phyloP scores from a whole-genome alignment of 2,797 vertebrate genomes.

The Alfaro cultratus region DNA sequence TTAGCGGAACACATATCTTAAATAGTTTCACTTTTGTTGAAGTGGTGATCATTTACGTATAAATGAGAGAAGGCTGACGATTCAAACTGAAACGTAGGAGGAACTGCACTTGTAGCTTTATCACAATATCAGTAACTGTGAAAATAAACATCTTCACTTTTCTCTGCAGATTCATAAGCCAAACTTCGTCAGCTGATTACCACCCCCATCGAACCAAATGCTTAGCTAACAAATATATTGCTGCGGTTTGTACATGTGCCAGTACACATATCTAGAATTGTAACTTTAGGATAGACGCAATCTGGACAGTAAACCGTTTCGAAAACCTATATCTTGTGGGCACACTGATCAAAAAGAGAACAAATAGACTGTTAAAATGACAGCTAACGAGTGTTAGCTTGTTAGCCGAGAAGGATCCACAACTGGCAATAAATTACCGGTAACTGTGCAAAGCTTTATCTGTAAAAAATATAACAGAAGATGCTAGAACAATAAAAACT shows the following conservation, averaged over 20 bases:
- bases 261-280: not conserved
- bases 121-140: not conserved
- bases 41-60: not conserved
- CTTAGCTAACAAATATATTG: not conserved
- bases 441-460: not conserved
- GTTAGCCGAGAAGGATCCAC: slow-evolving; percentile 7
- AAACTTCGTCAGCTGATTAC: not conserved
- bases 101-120: not conserved
- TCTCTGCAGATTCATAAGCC: not conserved
- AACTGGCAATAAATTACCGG: not conserved
- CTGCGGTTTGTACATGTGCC: not conserved
- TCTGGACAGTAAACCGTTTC: not conserved
- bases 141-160: not conserved
- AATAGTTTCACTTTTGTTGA: not conserved
- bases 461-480: accelerated
- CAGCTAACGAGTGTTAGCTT: slow-evolving; percentile 15
- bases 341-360: not conserved
- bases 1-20: not conserved
- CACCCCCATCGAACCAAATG: not conserved
- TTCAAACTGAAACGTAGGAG: not conserved
- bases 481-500: accelerated
- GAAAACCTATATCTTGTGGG: not conserved
- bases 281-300: not conserved
- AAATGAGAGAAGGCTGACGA: not conserved
- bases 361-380: not conserved